Percentiles rank a stretch among this genome's conserved stretches.
Evolutionary conservation across 2,888 invertebrate genomes (phyloP).

Genomic region (Ectobius pallidus): DNA sequence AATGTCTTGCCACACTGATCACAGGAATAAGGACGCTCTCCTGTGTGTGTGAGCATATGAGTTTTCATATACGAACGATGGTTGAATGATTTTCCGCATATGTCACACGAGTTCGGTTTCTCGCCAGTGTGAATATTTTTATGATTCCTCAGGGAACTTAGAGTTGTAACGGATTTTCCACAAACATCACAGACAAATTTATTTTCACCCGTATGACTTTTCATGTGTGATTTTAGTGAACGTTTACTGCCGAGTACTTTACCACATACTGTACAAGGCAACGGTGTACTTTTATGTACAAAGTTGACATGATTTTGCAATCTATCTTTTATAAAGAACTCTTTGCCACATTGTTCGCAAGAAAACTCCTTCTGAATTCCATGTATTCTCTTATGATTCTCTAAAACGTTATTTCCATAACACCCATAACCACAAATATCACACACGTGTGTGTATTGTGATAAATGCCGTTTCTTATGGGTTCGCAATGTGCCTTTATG

Average conservation of each 20-base stretch:
- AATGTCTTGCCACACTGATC: constrained; percentile 50
- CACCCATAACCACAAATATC: constrained; percentile 31
- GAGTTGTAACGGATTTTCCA: background rate
- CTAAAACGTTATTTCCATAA: constrained; percentile 16
- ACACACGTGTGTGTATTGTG: constrained; percentile 19
- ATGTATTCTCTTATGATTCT: constrained; percentile 28
- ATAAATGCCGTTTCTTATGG: constrained; percentile 38
- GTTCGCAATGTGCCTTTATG: constrained; percentile 44
- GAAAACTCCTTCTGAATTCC: constrained; percentile 43
- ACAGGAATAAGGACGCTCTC: background rate
- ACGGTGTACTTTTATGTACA: constrained; percentile 44
- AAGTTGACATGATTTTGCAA: constrained; percentile 48
- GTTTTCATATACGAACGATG: constrained; percentile 48
- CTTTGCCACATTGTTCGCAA: constrained; percentile 49
- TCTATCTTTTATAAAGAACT: constrained; percentile 50
- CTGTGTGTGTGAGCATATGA: constrained; percentile 50
- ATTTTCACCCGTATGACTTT: constrained; percentile 15
- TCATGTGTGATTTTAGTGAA: background rate
- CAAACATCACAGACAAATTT: constrained; percentile 11
- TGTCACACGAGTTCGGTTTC: constrained; percentile 48
- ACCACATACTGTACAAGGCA: background rate
- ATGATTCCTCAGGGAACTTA: background rate
- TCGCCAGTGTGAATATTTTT: constrained; percentile 30
- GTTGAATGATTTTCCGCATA: constrained; percentile 50
- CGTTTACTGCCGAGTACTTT: background rate